Percentiles rank a stretch among this genome's conserved stretches.
These are phyloP conservation scores for Onychomys torridus DNA, from an alignment of 2,797 vertebrate species.

Conservation along the genomic window DNA sequence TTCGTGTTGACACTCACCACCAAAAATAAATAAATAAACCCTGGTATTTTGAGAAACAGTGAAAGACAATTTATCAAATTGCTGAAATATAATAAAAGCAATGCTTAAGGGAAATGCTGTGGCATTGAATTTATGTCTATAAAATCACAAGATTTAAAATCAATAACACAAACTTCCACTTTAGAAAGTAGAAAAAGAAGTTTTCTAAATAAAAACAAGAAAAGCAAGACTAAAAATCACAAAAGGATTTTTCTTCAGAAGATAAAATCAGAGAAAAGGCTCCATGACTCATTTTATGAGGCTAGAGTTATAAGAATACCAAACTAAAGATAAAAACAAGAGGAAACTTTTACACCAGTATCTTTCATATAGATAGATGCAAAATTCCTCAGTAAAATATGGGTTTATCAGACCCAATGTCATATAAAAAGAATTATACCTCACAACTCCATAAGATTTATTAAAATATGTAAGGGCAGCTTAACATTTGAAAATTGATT, in stretches of 20 bases:
- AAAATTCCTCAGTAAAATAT: constrained; percentile 29
- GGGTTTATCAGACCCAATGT: not conserved
- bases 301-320: not conserved
- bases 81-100: not conserved
- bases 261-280: not conserved
- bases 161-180: not conserved
- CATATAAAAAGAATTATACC: constrained; percentile 13
- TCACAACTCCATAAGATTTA: not conserved
- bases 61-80: constrained; percentile 9
- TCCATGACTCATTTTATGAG: not conserved
- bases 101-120: constrained; percentile 5
- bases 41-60: not conserved
- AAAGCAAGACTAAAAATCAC: not conserved
- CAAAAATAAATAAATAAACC: not conserved
- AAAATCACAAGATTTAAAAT: constrained; percentile 9
- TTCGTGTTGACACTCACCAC: not conserved
- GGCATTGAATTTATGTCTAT: not conserved
- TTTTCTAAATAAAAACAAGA: not conserved
- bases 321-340: constrained; percentile 11
- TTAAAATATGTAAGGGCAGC: not conserved
- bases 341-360: not conserved
- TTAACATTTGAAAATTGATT: constrained; percentile 47
- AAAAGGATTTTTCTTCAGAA: not conserved
- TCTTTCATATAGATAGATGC: not conserved
- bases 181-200: not conserved